phyloP scores from a whole-genome alignment of 1,140 invertebrate genomes.

The Brachystomella parvula region DNA sequence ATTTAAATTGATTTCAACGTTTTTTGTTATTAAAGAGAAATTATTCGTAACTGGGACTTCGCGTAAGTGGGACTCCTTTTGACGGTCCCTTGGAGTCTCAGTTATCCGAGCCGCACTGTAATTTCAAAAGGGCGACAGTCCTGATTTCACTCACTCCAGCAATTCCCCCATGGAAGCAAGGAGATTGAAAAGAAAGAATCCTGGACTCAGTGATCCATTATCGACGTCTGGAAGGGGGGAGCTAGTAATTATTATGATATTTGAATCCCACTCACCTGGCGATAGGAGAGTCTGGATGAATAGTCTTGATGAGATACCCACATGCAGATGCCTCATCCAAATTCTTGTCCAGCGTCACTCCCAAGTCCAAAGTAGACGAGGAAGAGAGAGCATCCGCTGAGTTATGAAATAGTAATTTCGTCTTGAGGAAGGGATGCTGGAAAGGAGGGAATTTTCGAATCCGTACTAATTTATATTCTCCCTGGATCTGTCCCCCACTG shows the following conservation, averaged over 20 bases:
- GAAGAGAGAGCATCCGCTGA: not conserved
- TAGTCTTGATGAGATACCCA: conserved; percentile 30
- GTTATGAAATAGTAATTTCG: not conserved
- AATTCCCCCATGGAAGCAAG: no score
- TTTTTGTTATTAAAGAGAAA: no score
- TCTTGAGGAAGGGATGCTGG: not conserved
- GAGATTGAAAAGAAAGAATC: no score
- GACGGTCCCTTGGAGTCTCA: no score
- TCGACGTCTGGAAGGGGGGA: not conserved
- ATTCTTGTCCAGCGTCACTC: conserved; percentile 35
- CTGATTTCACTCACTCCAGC: not conserved
- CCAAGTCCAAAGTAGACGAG: conserved; percentile 21
- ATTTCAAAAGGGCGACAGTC: no score
- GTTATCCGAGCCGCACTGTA: no score
- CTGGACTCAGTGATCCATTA: no score
- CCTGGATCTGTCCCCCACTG: conserved; percentile 8
- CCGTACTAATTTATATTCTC: conserved; percentile 36
- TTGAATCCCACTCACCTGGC: conserved; percentile 20
- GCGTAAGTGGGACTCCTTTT: no score
- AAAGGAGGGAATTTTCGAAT: conserved; percentile 16
- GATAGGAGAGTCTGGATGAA: conserved; percentile 31
- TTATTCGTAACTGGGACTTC: no score
- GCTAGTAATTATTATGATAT: not conserved
- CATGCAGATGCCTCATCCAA: conserved; percentile 23
- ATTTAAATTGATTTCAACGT: no score